Conservation (phyloP, 2,888 invertebrate genomes). For the Poecilobothrus nobilitatus region DNA sequence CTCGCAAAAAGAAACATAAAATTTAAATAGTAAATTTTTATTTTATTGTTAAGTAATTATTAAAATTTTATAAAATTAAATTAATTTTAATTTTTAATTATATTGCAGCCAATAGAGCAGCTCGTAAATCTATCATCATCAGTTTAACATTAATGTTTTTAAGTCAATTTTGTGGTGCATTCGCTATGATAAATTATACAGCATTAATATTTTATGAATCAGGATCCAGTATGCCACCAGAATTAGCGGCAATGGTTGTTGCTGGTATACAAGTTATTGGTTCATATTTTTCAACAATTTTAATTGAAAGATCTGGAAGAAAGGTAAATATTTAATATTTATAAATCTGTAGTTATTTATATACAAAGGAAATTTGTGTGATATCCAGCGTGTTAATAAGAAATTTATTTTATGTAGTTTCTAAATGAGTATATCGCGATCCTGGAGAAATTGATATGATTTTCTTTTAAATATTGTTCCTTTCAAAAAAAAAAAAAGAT, state of each 20-base stretch:
- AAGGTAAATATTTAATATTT: constrained; percentile 28
- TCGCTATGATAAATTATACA: constrained; percentile 40
- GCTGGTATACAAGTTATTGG: constrained; percentile 39
- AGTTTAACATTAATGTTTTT: constrained; percentile 33
- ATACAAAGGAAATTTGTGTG: too few relatives aligned
- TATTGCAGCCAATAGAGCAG: constrained; percentile 29
- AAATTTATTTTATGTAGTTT: too few relatives aligned
- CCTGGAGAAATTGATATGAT: too few relatives aligned
- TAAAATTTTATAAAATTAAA: too few relatives aligned
- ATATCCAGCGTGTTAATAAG: too few relatives aligned
- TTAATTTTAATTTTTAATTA: not conserved
- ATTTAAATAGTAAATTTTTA: too few relatives aligned
- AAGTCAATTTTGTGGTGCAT: constrained; percentile 39
- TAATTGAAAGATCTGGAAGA: constrained; percentile 39
- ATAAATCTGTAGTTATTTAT: too few relatives aligned
- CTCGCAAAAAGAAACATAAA: too few relatives aligned
- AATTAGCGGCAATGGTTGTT: constrained; percentile 36
- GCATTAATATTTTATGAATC: constrained; percentile 37
- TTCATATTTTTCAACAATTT: constrained; percentile 35
- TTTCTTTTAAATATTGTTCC: too few relatives aligned
- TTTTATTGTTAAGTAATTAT: too few relatives aligned
- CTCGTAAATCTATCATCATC: constrained; percentile 34
- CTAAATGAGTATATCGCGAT: too few relatives aligned
- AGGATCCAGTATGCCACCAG: constrained; percentile 36
- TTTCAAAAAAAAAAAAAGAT: too few relatives aligned